A percentile compares a stretch with the other conserved stretches of the same genome.
Conservation (phyloP, 92 coral and sea anemone genomes). For the Galaxea fascicularis region DNA sequence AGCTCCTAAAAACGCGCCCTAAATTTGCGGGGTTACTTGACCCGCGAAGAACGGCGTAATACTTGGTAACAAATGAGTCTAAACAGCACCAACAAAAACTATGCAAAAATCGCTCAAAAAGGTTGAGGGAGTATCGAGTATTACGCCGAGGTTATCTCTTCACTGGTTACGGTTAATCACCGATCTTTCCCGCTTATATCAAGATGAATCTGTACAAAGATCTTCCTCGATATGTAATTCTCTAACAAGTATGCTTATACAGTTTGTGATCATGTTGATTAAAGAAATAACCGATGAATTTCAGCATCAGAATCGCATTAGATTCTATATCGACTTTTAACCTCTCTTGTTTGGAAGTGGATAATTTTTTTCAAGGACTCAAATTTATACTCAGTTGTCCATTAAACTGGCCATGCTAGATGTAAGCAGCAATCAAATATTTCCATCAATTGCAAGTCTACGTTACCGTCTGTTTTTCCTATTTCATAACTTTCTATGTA, state of each 20-base stretch:
- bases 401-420: no score
- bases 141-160: background rate
- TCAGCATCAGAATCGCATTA: background rate
- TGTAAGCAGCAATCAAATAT: no score
- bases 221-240: conserved; percentile 20
- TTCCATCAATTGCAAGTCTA: no score
- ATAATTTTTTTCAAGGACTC: no score
- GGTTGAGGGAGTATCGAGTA: background rate
- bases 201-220: conserved; percentile 44
- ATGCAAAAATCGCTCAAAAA: no score
- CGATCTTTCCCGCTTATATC: background rate
- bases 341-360: no score
- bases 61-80: background rate
- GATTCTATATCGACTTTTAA: no score
- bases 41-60: background rate
- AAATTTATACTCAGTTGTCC: no score
- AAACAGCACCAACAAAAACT: background rate
- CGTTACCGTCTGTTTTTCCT: no score
- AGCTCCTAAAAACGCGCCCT: no score
- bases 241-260: conserved; percentile 37
- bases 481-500: no score
- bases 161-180: background rate
- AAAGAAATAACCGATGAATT: conserved; percentile 28
- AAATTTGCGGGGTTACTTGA: background rate
- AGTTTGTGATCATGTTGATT: conserved; percentile 53